Conservation (phyloP, 2,888 invertebrate species). For the Leptura quadrifasciata region DNA sequence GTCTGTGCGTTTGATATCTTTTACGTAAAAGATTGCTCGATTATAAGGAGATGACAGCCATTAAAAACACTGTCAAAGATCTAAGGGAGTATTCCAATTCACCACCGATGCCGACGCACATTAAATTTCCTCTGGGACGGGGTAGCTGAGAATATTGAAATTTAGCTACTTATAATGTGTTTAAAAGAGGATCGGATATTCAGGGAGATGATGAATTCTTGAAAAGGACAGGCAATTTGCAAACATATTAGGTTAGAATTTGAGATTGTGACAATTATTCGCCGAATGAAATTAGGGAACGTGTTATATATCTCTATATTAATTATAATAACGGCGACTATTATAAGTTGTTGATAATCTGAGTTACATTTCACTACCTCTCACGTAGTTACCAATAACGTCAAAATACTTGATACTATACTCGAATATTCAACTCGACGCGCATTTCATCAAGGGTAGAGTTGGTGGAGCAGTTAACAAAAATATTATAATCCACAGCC, state of each 20-base stretch:
- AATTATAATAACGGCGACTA: too few species aligned
- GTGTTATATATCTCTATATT: neutral
- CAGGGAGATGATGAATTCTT: slow-evolving; percentile 39
- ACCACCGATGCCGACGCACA: slow-evolving; percentile 10
- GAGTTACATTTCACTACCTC: too few species aligned
- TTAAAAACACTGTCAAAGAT: slow-evolving; percentile 40
- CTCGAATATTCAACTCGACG: too few species aligned
- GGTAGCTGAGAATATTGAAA: slow-evolving; percentile 41
- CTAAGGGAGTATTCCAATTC: slow-evolving; percentile 8
- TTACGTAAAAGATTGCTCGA: slow-evolving; percentile 43
- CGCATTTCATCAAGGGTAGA: too few species aligned
- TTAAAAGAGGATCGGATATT: slow-evolving; percentile 36
- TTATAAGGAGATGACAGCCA: slow-evolving; percentile 44
- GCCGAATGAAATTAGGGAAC: neutral
- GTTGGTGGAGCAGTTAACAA: too few species aligned
- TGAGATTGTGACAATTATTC: neutral
- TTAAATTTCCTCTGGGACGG: slow-evolving; percentile 24
- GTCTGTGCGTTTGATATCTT: slow-evolving; percentile 42
- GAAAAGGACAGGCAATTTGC: slow-evolving; percentile 18
- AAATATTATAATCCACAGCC: too few species aligned
- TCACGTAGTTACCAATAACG: too few species aligned
- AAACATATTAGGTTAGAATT: slow-evolving; percentile 13
- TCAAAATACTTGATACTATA: too few species aligned
- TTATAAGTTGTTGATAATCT: too few species aligned
- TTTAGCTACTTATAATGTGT: slow-evolving; percentile 44